Conservation (phyloP, 1,140 invertebrate species). For the Philotrypesis tridentata region DNA sequence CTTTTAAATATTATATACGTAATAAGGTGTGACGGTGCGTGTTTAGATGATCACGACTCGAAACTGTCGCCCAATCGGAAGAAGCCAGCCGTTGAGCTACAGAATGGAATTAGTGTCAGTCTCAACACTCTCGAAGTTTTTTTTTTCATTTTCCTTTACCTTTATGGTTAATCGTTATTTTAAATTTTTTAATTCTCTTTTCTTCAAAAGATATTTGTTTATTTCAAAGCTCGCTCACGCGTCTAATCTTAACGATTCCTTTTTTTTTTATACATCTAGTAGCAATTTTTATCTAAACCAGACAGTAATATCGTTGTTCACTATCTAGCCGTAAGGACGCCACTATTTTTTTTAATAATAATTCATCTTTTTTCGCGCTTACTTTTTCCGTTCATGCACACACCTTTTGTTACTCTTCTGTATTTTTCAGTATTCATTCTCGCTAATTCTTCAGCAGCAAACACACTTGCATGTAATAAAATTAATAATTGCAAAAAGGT, state of each 20-base stretch:
- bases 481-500: conserved; percentile 42
- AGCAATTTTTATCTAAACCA: conserved; percentile 58
- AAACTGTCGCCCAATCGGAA: conserved; percentile 52
- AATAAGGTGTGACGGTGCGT: conserved; percentile 49
- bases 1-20: conserved; percentile 44
- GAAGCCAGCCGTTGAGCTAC: conserved; percentile 51
- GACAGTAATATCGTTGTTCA: conserved; percentile 60
- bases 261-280: conserved; percentile 63
- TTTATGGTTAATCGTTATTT: conserved; percentile 29
- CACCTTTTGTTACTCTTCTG: background rate
- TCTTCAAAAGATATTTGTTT: conserved; percentile 58
- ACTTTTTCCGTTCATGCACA: conserved; percentile 14
- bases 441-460: background rate
- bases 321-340: conserved; percentile 52
- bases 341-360: conserved; percentile 42
- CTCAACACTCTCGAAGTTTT: conserved; percentile 61
- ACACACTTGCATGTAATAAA: conserved; percentile 28
- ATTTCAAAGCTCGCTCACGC: conserved; percentile 60
- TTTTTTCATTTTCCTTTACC: conserved; percentile 28
- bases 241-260: conserved; percentile 50
- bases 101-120: conserved; percentile 54
- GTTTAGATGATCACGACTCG: conserved; percentile 53
- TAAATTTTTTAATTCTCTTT: conserved; percentile 41
- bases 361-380: conserved; percentile 20
- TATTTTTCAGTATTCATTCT: background rate